Percentiles rank a stretch among this genome's conserved stretches.
Conservation (phyloP, 2,797 vertebrate genomes). For the Lacerta viridis region DNA sequence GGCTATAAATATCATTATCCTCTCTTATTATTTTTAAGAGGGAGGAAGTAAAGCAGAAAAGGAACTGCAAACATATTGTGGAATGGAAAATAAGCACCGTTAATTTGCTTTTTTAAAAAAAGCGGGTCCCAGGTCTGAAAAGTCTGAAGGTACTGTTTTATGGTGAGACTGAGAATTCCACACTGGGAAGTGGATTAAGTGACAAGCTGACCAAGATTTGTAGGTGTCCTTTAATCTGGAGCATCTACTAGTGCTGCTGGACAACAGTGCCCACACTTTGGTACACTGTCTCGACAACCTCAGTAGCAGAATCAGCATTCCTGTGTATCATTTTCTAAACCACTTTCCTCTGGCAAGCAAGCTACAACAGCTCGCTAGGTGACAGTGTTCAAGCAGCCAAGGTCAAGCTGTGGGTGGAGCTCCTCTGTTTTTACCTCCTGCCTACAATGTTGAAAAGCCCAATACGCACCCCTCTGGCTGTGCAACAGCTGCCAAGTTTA, state of each 20-base stretch:
- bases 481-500: slow-evolving; percentile 32
- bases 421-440: slow-evolving; percentile 44
- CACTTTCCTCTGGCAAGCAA: slow-evolving; percentile 33
- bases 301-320: slow-evolving; percentile 50
- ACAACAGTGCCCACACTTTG: background rate
- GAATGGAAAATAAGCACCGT: background rate
- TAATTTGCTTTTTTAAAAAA: background rate
- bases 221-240: background rate
- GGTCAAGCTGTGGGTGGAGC: slow-evolving; percentile 48
- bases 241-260: background rate
- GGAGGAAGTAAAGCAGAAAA: background rate
- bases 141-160: too few relatives aligned
- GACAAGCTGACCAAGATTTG: background rate
- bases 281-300: background rate
- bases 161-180: background rate
- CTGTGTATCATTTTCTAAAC: slow-evolving; percentile 40
- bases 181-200: background rate
- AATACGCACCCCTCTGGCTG: slow-evolving; percentile 35
- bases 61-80: background rate
- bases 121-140: background rate
- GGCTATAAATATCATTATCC: too few relatives aligned
- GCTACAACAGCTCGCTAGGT: slow-evolving; percentile 55
- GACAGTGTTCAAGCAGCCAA: slow-evolving; percentile 42
- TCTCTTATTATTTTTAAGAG: too few relatives aligned
- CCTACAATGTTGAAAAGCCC: slow-evolving; percentile 26